These are phyloP conservation scores for Neomonachus schauinslandi DNA, from an alignment of 2,113 vertebrate genomes.

Conservation along the genomic window DNA sequence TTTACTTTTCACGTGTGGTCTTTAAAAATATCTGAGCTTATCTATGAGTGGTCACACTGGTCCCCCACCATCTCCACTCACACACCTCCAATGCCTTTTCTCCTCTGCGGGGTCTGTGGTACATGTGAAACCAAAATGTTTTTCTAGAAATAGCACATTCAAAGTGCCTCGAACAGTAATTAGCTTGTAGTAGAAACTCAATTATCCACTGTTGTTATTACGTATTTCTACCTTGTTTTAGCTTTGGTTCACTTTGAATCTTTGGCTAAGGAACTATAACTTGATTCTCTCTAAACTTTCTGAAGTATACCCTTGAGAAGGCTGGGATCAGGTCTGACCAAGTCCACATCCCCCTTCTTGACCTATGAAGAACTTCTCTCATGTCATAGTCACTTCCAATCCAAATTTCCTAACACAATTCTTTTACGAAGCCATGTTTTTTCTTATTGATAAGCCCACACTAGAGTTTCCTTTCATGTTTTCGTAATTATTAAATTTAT, in stretches of 20 bases:
- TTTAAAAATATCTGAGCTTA: constrained; percentile 15
- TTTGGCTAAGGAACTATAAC: not conserved
- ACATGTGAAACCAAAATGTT: not conserved
- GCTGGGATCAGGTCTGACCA: not conserved
- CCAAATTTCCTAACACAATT: not conserved
- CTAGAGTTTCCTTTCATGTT: constrained; percentile 5
- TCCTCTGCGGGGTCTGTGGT: not conserved
- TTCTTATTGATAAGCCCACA: not conserved
- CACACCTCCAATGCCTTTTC: not conserved
- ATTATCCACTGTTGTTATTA: not conserved
- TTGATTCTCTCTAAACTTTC: not conserved
- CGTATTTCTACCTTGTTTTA: not conserved
- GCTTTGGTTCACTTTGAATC: not conserved
- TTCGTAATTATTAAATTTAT: constrained; percentile 35
- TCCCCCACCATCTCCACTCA: not conserved
- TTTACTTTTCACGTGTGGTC: not conserved
- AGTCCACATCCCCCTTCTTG: not conserved
- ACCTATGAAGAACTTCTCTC: not conserved
- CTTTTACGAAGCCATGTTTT: not conserved
- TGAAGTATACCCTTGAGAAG: not conserved
- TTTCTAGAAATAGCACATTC: constrained; percentile 21
- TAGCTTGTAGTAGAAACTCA: not conserved
- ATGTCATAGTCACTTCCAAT: not conserved
- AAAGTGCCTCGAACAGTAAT: not conserved
- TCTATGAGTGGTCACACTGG: not conserved